Conservation (phyloP, 1,140 invertebrate species). For the Papilio xuthus region DNA sequence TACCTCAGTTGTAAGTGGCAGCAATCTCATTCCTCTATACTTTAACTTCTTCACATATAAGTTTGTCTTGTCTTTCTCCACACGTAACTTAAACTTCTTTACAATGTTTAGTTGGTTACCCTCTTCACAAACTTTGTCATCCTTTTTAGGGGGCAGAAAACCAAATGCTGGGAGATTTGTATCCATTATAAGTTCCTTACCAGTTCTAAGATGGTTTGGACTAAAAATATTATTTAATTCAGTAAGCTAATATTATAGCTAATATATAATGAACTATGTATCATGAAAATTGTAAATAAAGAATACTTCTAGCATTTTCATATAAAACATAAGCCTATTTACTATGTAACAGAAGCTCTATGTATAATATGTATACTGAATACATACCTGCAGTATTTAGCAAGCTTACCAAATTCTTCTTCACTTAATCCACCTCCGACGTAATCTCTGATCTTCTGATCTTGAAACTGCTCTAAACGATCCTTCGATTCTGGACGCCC, state of each 20-base stretch:
- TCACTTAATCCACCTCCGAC: constrained; percentile 59
- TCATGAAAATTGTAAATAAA: too few relatives aligned
- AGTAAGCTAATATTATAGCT: neutral
- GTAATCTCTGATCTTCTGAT: constrained; percentile 59
- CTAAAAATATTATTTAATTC: constrained; percentile 50
- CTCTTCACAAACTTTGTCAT: constrained; percentile 27
- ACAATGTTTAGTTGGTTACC: constrained; percentile 50
- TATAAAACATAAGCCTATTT: too few relatives aligned
- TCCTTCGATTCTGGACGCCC: constrained; percentile 50
- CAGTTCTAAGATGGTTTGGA: constrained; percentile 59
- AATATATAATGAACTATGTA: too few relatives aligned
- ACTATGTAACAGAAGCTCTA: too few relatives aligned
- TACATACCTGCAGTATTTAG: constrained; percentile 57
- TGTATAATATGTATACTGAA: neutral
- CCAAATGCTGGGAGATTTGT: constrained; percentile 49
- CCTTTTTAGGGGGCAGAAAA: constrained; percentile 37
- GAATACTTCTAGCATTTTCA: too few relatives aligned
- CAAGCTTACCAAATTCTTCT: constrained; percentile 60
- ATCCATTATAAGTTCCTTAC: constrained; percentile 56
- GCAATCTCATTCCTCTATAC: constrained; percentile 59
- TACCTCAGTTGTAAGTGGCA: constrained; percentile 53
- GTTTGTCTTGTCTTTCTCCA: constrained; percentile 50
- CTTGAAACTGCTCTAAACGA: constrained; percentile 47
- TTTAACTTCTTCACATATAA: constrained; percentile 58
- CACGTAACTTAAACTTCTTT: constrained; percentile 55